Conservation (phyloP, 2,797 vertebrate species). For the Ambastaia sidthimunki region DNA sequence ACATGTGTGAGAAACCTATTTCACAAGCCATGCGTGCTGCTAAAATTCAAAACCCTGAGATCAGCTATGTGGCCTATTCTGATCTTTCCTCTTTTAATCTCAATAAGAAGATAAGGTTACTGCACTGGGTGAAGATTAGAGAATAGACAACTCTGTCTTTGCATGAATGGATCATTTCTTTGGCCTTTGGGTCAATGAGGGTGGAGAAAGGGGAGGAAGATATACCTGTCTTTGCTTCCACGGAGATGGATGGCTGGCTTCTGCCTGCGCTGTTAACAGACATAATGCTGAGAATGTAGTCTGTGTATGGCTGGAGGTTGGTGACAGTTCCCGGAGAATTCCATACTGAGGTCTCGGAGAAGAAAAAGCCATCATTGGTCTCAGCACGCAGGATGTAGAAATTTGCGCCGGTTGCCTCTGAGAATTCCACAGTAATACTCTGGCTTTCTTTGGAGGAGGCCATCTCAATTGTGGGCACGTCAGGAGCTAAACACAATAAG, state of each 20-base stretch:
- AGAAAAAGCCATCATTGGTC: conserved; percentile 70
- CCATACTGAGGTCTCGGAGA: conserved; percentile 76
- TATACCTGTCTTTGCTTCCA: conserved; percentile 87
- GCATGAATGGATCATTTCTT: conserved; percentile 56
- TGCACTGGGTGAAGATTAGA: conserved; percentile 14
- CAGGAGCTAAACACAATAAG: conserved; percentile 77
- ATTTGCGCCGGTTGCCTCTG: conserved; percentile 71
- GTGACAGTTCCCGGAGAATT: conserved; percentile 82
- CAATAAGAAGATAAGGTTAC: conserved; percentile 56
- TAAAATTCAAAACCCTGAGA: conserved; percentile 38
- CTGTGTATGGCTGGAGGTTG: conserved; percentile 81
- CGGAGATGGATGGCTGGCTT: conserved; percentile 83
- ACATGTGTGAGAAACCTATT: conserved; percentile 55
- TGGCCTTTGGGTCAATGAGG: conserved; percentile 22
- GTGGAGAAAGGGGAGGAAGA: conserved; percentile 26
- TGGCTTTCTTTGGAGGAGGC: conserved; percentile 87
- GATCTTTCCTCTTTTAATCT: conserved; percentile 37
- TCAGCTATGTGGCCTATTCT: conserved; percentile 48
- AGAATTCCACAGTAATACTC: conserved; percentile 85
- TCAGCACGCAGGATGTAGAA: conserved; percentile 82
- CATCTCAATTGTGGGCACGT: conserved; percentile 75
- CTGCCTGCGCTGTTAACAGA: conserved; percentile 79
- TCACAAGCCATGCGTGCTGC: conserved; percentile 18
- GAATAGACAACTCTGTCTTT: conserved; percentile 56
- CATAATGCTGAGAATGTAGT: conserved; percentile 84